Base-by-base conservation (phyloP, 1,140 invertebrate genomes). In the Aphaenogaster rudis region DNA sequence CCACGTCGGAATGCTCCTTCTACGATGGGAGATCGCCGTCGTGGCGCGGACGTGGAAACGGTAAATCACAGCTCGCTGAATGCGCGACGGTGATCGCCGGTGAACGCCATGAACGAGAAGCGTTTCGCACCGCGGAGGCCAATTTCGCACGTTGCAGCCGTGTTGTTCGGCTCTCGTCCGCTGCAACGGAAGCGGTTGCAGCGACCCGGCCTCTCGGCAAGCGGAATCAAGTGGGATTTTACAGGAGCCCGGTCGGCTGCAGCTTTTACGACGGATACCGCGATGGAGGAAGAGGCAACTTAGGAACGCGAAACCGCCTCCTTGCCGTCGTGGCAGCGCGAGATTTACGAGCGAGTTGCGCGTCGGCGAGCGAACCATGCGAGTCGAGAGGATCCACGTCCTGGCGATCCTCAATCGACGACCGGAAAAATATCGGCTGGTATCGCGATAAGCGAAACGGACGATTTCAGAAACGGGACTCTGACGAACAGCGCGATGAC, bases 281-380 rank as follows among this genome's bases (percentile, higher is more conserved):
- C 78, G 86, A 84, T 78, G 86, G 79, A 90, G 63, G 77, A 66
- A 80, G 63, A 67, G 39, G 85, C 86, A 84, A 59, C 89, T 90
- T 84, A 77, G 77, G 74, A 90, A 88, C 88, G 88, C 63, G 80
- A 90, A 86, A 90, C 86, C 88, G 80, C 88, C 88, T 81, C 66
- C 71, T 52, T 52, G 64, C 64, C 36, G 72, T 57, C 45, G 74
- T 63, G 54, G 67, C 42, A 54, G 66, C n/a, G 85, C 78, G 67
- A 93, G 93, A 94, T 94, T 94, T 94, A 94, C 93, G 93, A 94
- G 87, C 93, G 91, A 92, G 57, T 91, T 90, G 86, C 82, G 86
- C 86, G 69, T 81, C 57, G 77, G 80, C 86, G 86, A 91, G 74
- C 89, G 86, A 91, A 88, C 90, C 88, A 86, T 90, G 59, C 59